Conservation (phyloP, 2,113 vertebrate species). For the Astur gentilis region DNA sequence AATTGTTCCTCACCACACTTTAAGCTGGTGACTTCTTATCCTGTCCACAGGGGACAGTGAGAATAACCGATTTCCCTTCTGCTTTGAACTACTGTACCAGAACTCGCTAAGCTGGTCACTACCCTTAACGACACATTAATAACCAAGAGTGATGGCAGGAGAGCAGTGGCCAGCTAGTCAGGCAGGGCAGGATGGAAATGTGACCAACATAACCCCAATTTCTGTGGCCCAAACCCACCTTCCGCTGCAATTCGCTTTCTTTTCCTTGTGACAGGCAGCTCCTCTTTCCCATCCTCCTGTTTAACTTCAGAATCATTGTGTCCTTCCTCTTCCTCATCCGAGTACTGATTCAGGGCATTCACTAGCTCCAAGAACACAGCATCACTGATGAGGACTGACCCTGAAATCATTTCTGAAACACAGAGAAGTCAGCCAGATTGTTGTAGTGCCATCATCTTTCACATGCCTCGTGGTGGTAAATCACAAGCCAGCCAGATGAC, state of each 20-base stretch:
- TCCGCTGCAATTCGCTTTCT: constrained; percentile 73
- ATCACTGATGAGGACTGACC: constrained; percentile 92
- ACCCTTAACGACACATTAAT: fast-evolving
- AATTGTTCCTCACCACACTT: background rate
- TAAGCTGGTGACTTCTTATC: background rate
- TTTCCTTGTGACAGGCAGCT: constrained; percentile 76
- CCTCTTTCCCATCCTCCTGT: constrained; percentile 77
- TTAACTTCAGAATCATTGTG: constrained; percentile 73
- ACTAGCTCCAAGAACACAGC: constrained; percentile 95
- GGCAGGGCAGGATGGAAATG: background rate
- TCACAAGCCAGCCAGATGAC: background rate
- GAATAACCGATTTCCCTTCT: background rate
- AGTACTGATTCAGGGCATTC: constrained; percentile 90
- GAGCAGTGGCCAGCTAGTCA: background rate
- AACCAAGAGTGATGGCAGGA: background rate
- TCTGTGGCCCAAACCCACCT: constrained; percentile 41
- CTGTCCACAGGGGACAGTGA: background rate
- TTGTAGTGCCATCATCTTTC: background rate
- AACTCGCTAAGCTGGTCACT: background rate
- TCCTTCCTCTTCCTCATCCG: constrained; percentile 89
- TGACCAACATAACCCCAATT: background rate
- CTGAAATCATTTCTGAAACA: constrained; percentile 77
- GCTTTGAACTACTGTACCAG: background rate
- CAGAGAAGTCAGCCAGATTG: background rate
- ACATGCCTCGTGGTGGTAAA: fast-evolving